Conservation (phyloP, 2,113 vertebrate genomes). For the Atrichornis clamosus region DNA sequence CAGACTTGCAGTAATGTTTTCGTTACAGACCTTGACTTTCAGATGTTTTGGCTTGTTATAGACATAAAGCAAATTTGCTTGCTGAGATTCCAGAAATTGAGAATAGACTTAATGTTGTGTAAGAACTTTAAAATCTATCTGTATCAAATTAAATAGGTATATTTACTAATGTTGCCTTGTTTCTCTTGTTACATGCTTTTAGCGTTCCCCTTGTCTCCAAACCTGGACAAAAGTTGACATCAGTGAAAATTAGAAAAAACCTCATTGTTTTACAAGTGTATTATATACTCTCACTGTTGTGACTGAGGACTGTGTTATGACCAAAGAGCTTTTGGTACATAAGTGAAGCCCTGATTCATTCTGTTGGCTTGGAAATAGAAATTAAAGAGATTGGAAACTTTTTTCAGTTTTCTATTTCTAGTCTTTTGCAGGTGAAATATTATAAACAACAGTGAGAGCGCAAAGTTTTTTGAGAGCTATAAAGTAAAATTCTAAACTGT, state of each 20-base stretch:
- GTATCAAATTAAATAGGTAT: not conserved
- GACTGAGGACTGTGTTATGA: not conserved
- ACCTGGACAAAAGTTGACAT: not conserved
- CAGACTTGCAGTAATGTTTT: not conserved
- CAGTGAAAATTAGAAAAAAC: rapidly evolving
- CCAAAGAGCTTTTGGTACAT: not conserved
- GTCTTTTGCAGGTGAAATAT: not conserved
- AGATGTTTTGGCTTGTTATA: not conserved
- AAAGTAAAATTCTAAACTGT: not conserved
- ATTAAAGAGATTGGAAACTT: not conserved
- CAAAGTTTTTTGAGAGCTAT: not conserved
- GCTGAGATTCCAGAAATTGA: not conserved
- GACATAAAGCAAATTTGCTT: not conserved
- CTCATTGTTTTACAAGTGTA: rapidly evolving
- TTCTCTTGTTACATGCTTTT: not conserved
- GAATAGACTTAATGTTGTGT: not conserved
- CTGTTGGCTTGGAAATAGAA: not conserved
- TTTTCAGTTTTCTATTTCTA: not conserved
- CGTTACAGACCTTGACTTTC: not conserved
- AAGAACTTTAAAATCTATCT: not conserved
- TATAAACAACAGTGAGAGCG: not conserved
- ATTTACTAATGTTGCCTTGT: not conserved
- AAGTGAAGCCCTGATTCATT: not conserved
- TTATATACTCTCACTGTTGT: not conserved
- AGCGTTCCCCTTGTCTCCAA: not conserved